phyloP scores from a whole-genome alignment of 2,113 vertebrate species.

The Ochotona princeps region DNA sequence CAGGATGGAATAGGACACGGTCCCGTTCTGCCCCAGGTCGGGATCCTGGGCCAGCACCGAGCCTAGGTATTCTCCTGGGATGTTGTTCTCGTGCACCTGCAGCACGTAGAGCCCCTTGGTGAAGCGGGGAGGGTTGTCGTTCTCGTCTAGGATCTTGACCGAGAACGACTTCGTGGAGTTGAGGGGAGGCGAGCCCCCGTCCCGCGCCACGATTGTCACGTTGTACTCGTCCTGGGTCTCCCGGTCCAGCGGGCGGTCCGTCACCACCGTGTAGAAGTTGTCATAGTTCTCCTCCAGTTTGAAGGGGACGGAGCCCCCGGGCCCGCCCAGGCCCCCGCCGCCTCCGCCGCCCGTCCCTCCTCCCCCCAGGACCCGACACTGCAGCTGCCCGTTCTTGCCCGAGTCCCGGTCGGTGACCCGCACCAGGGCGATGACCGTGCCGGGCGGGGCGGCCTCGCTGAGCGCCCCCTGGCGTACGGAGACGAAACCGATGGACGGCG shows the following conservation, averaged over 20 bases:
- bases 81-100: slow-evolving; percentile 98
- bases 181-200: slow-evolving; percentile 94
- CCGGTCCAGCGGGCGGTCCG: slow-evolving; percentile 94
- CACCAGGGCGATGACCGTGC: slow-evolving; percentile 97
- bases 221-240: slow-evolving; percentile 97
- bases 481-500: slow-evolving; percentile 96
- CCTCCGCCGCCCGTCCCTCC: slow-evolving; percentile 74
- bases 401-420: slow-evolving; percentile 97
- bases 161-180: slow-evolving; percentile 98
- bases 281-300: slow-evolving; percentile 98
- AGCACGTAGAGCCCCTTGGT: slow-evolving; percentile 96
- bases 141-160: slow-evolving; percentile 96
- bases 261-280: slow-evolving; percentile 98
- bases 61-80: slow-evolving; percentile 97
- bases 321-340: slow-evolving; percentile 63
- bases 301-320: slow-evolving; percentile 90
- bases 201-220: slow-evolving; percentile 97
- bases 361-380: slow-evolving; percentile 94
- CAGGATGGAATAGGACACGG: slow-evolving; percentile 96
- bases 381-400: slow-evolving; percentile 96
- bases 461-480: slow-evolving; percentile 98
- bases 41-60: slow-evolving; percentile 97
- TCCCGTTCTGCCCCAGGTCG: slow-evolving; percentile 97
- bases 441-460: slow-evolving; percentile 96
- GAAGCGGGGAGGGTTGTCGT: slow-evolving; percentile 97